Conservation (phyloP, 2,888 invertebrate species). For the Leptogaster cylindrica region DNA sequence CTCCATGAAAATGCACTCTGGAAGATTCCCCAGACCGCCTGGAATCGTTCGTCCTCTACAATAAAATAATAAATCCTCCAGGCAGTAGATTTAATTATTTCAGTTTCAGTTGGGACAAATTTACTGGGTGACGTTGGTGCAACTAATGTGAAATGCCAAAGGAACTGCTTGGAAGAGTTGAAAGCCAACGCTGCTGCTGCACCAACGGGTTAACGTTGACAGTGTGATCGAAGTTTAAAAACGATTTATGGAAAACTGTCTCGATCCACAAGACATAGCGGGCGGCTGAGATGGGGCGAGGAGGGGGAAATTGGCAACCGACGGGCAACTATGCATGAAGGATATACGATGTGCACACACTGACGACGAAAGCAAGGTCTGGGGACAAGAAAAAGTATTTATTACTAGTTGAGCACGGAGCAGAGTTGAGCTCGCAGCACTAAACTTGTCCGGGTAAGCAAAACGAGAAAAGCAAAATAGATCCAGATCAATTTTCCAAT, state of each 20-base stretch:
- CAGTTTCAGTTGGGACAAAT: too few relatives aligned
- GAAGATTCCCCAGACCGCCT: too few relatives aligned
- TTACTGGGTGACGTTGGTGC: too few relatives aligned
- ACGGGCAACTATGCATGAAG: slow-evolving; percentile 16
- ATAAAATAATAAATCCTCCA: too few relatives aligned
- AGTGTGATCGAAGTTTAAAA: background rate
- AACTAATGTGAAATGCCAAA: too few relatives aligned
- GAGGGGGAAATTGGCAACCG: too few relatives aligned
- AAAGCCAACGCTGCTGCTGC: too few relatives aligned
- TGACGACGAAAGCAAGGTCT: background rate
- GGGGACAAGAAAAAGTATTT: slow-evolving; percentile 18
- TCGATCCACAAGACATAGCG: slow-evolving; percentile 4
- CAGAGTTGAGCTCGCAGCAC: background rate
- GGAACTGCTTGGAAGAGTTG: too few relatives aligned
- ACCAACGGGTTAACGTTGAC: too few relatives aligned
- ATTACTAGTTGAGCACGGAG: slow-evolving; percentile 16
- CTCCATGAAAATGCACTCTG: too few relatives aligned
- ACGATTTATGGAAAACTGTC: background rate
- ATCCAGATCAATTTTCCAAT: slow-evolving; percentile 37
- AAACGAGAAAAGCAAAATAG: slow-evolving; percentile 9
- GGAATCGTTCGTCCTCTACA: too few relatives aligned
- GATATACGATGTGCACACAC: background rate
- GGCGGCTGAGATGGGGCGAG: background rate
- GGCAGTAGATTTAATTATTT: too few relatives aligned
- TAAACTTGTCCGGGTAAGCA: background rate